Evolutionary conservation across 2,797 vertebrate species (phyloP), one percentile per base, ranked within the genome.

Genomic region (Smutsia temminckii): DNA sequence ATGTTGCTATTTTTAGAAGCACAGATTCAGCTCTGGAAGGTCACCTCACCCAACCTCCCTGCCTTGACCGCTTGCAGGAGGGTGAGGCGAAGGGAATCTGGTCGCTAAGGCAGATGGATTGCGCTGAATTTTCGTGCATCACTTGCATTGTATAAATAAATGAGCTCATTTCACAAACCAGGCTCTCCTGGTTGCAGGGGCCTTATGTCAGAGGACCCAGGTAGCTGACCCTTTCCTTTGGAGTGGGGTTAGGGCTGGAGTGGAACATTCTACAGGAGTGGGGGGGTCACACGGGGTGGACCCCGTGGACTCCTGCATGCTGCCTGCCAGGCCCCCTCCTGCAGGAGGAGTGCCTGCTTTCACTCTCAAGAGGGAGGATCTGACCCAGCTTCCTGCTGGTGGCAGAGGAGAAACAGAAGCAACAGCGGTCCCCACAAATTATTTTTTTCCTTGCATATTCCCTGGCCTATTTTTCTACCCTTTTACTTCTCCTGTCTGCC

Each of bases 1-100:
- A 95, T 92, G 69, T 59, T 96, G 94, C 89, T 97, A 95, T 97
- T 96, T 97, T 97, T 95, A 81, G 95, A 95, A 96, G 91, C 55
- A 88, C 86, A 91, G 79, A 96, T 72, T 96, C 79, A 51, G 95
- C 71, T 97, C 86, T 85, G 94, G 95, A 97, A 97, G 95, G 96
- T 97, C 93, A 97, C 94, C 88, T 95, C 11, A 1, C 63, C 55
- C 92, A 93, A 55, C n/a, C 83, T 94, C 91, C 51, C 85, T 57
- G 61, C 86, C 88, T 74, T 94, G 90, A 92, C 84, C 40, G 51
- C 78, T 89, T 83, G 94, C 46, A 49, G 71, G 46, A 92, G 68
- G 83, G 37, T 68, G 75, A 64, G 51, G 37, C 2, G 0, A 77
- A 92, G 83, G 69, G 53, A 63, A 74, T 92, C 83, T 93, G 88